Conservation (phyloP, 2,113 vertebrate genomes). For the Arizona elegans region DNA sequence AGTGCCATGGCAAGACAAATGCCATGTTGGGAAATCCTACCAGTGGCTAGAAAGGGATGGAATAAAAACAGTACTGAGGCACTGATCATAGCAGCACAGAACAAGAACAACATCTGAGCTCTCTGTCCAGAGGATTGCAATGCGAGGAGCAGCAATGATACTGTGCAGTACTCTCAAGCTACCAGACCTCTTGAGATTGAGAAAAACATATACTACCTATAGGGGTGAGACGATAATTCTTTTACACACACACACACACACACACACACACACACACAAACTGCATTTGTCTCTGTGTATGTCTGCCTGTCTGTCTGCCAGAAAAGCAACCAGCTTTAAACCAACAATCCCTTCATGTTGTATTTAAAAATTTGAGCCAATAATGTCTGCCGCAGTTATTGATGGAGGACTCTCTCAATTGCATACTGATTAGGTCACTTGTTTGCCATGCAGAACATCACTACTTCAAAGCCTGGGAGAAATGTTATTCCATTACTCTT, state of each 20-base stretch:
- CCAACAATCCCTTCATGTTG: not conserved
- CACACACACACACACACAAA: not conserved
- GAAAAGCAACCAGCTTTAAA: not conserved
- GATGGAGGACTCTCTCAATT: not conserved
- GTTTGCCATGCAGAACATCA: not conserved
- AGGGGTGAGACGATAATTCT: not conserved
- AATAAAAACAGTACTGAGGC: not conserved
- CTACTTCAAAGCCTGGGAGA: not conserved
- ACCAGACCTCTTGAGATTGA: not conserved
- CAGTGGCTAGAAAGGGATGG: not conserved
- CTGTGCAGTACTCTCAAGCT: not conserved
- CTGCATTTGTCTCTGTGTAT: not conserved
- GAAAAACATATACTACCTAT: not conserved
- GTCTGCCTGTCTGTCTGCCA: not conserved
- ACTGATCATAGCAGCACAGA: not conserved
- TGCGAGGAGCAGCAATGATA: not conserved
- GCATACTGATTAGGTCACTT: not conserved
- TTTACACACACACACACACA: not conserved
- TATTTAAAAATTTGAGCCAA: not conserved
- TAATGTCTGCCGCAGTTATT: not conserved
- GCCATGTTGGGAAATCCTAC: not conserved
- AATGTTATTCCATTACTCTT: not conserved
- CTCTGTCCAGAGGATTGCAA: not conserved
- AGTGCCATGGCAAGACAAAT: not conserved
- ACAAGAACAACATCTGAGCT: not conserved